Evolutionary conservation across 2,113 vertebrate species (phyloP).

Genomic region (Ceyx cyanopectus): DNA sequence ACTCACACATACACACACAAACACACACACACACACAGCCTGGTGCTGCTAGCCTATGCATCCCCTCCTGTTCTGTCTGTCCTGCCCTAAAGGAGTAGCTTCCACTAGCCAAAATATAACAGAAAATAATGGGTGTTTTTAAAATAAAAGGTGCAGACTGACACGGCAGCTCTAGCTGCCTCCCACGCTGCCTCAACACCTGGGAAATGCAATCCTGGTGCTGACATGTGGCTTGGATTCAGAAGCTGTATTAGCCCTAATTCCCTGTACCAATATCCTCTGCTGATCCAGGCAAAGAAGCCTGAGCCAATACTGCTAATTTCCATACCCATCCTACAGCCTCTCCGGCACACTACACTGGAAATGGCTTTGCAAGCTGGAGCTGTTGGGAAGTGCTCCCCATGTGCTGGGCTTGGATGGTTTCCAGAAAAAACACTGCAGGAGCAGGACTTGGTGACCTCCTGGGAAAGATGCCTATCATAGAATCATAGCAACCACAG

Average conservation of each 20-base stretch:
- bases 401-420: rapidly evolving
- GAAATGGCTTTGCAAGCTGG: not conserved
- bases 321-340: not conserved
- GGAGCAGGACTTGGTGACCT: not conserved
- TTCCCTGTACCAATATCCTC: not conserved
- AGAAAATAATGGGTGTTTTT: not conserved
- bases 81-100: not conserved
- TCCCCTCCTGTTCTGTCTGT: not conserved
- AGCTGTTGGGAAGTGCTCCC: not conserved
- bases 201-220: not conserved
- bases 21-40: not conserved
- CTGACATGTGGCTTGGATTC: not conserved
- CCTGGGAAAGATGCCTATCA: not conserved
- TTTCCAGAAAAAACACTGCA: not conserved
- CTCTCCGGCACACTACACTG: not conserved
- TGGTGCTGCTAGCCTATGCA: rapidly evolving
- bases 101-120: not conserved
- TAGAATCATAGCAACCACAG: not conserved
- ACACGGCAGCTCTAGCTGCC: not conserved
- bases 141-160: not conserved
- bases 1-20: no score
- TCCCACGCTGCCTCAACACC: not conserved
- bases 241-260: not conserved
- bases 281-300: not conserved
- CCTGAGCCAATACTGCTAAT: not conserved